A percentile compares a stretch with the other conserved stretches of the same genome.
Conservation (phyloP, 2,888 invertebrate species). For the Heliothis peltigera region DNA sequence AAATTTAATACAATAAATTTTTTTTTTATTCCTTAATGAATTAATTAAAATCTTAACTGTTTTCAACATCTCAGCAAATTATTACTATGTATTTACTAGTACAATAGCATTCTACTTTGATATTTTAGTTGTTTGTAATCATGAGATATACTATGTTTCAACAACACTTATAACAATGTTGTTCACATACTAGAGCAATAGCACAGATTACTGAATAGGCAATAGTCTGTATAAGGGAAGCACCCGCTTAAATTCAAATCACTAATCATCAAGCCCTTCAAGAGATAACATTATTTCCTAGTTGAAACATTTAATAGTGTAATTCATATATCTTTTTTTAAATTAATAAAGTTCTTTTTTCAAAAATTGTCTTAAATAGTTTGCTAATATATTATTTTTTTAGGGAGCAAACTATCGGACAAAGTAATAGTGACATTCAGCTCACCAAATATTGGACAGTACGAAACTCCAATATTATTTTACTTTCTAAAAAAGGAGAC, state of each 20-base stretch:
- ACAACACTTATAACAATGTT: conserved; percentile 8
- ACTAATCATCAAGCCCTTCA: conserved; percentile 5
- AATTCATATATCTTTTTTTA: too few relatives aligned
- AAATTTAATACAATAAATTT: too few relatives aligned
- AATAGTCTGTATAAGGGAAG: neutral
- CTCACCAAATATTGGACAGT: conserved; percentile 76
- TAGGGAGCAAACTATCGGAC: conserved; percentile 69
- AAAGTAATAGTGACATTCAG: conserved; percentile 66
- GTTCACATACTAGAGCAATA: neutral
- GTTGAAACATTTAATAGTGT: neutral
- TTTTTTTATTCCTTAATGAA: too few relatives aligned
- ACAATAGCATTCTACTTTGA: too few relatives aligned
- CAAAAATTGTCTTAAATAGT: neutral
- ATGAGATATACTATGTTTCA: too few relatives aligned
- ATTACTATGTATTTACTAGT: too few relatives aligned
- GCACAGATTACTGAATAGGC: too few relatives aligned
- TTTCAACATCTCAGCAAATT: too few relatives aligned
- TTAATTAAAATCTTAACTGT: too few relatives aligned
- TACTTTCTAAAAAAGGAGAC: conserved; percentile 70
- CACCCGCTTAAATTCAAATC: neutral
- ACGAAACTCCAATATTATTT: conserved; percentile 82
- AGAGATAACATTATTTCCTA: neutral
- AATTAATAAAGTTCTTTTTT: too few relatives aligned
- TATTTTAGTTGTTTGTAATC: too few relatives aligned
- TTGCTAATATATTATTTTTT: conserved; percentile 26